Percentiles rank a stretch among this genome's conserved stretches.
Conservation (phyloP, 2,113 vertebrate genomes). For the Ailurus styani region DNA sequence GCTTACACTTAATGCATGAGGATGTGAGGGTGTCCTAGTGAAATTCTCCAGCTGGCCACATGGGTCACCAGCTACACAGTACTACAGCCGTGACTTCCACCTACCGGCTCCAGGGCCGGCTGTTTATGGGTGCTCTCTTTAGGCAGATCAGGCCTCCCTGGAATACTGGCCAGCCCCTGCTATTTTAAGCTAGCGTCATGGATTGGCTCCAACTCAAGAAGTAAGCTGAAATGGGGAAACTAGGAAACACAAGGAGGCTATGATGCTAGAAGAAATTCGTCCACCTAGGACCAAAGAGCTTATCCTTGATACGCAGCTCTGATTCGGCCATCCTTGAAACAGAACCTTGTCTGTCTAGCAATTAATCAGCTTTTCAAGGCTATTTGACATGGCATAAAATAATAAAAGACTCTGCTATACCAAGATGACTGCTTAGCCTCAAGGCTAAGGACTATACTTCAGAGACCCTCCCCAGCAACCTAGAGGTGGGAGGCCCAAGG, state of each 20-base stretch:
- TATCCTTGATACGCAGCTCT: neutral
- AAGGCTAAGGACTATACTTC: neutral
- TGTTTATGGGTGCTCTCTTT: neutral
- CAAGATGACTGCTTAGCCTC: neutral
- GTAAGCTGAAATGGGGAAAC: neutral
- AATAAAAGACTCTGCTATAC: neutral
- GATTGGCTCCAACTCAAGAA: neutral
- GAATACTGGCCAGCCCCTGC: neutral
- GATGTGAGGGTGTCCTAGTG: neutral
- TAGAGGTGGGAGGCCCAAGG: neutral
- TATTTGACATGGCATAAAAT: neutral
- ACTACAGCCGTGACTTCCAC: neutral
- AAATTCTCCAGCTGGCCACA: neutral
- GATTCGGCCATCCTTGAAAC: neutral
- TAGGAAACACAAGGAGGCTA: neutral
- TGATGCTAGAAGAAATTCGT: neutral
- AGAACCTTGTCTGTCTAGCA: neutral
- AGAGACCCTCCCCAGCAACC: neutral
- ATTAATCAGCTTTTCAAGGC: neutral
- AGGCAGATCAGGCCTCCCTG: neutral
- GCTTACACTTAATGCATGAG: neutral
- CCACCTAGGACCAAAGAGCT: neutral
- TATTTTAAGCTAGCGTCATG: slow-evolving; percentile 3
- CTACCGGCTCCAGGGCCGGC: neutral
- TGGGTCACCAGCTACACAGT: neutral